These are phyloP conservation scores for Sebastes wilsoni DNA, from an alignment of 2,797 vertebrate genomes.

Conservation along the genomic window DNA sequence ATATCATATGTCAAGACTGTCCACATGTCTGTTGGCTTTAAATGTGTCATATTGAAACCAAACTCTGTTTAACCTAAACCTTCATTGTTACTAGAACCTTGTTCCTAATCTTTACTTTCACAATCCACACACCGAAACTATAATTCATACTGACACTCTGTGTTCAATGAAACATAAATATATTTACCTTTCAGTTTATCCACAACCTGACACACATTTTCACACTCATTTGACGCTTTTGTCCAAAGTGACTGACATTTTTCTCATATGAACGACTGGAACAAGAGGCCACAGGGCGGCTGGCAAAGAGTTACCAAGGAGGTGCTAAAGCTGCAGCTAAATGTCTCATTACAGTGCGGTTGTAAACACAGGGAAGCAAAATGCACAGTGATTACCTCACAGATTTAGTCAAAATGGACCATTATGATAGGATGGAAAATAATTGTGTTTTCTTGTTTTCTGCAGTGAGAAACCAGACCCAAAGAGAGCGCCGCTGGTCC, in stretches of 20 bases:
- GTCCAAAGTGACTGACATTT: neutral
- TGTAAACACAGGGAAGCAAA: neutral
- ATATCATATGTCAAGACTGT: too few species aligned
- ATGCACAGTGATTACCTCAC: neutral
- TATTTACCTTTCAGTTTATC: neutral
- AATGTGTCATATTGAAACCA: neutral
- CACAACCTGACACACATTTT: neutral
- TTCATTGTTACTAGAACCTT: neutral
- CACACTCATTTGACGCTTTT: neutral
- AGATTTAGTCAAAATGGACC: neutral
- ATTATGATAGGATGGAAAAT: neutral
- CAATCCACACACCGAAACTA: neutral
- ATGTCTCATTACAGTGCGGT: neutral
- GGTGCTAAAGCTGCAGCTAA: neutral
- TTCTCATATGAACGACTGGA: neutral
- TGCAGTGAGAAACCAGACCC: constrained; percentile 80
- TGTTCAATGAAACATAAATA: neutral
- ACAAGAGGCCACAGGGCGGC: neutral
- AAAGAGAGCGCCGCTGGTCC: constrained; percentile 80
- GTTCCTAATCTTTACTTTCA: neutral
- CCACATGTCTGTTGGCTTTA: neutral
- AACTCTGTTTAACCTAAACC: neutral
- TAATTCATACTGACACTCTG: neutral
- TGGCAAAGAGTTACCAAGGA: neutral
- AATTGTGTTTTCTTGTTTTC: neutral